Evolutionary conservation across 1,140 invertebrate species (phyloP), one percentile per base, ranked within the genome.

Genomic region (Rhyacophila brunnea): DNA sequence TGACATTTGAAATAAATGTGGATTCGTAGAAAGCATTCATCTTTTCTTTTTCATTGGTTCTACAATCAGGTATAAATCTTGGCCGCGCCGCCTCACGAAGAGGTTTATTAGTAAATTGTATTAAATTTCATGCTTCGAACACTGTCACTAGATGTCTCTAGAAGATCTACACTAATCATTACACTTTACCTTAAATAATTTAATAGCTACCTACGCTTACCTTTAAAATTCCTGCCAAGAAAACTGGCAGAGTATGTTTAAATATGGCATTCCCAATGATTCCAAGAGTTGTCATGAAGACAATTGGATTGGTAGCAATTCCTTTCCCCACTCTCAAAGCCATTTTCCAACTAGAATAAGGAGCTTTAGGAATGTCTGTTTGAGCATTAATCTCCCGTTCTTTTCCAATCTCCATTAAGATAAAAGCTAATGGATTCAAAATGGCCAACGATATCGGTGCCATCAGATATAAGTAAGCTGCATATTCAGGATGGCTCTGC

Each of bases 371-470:
- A 35, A 56, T 68, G 10, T 62, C 56, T 20, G 38, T 11, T 13
- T 46, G 53, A 15, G 51, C 10, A 46, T 42, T 48, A 49, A 14
- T 47, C 58, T 82, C 53, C 68, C 71, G 70, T 65, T 81, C 79
- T 74, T 92, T 91, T 19, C 88, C 83, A 28, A 96, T 86, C 79
- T 98, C 96, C 83, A 98, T 84, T 36, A 97, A 73, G 1, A 94
- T 77, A 74, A 97, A 93, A 23, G 92, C 93, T 64, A 98, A 84
- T 0, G 95, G 95, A 78, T 98, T 98, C 13, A 98, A 79, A 59
- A 98, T 87, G 1, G 92, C 88, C 28, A 99, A 73, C 45, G 93
- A 96, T 74, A 98, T 93, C 1, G 96, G 95, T 17, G 94, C 94
- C 81, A 97, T 86, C 6, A 99, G 76, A 73, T 98, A 98, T 6